A percentile compares a stretch with the other conserved stretches of the same genome.
These are phyloP conservation scores for Cosmorhoe ocellata DNA, from an alignment of 2,888 invertebrate genomes.

Conservation along the genomic window DNA sequence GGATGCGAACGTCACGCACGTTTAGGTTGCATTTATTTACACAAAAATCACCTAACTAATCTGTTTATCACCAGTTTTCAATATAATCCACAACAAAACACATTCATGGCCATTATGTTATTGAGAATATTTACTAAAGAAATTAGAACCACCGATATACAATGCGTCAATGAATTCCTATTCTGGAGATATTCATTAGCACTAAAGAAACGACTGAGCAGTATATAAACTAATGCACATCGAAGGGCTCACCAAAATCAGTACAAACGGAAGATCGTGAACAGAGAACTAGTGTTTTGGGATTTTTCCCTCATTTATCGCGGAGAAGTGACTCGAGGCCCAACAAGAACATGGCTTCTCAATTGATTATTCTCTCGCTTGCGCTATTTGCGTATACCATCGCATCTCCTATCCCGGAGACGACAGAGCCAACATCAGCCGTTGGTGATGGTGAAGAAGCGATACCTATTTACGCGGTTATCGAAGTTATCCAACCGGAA, in stretches of 20 bases:
- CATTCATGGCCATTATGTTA: slow-evolving; percentile 74
- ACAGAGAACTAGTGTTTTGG: slow-evolving; percentile 47
- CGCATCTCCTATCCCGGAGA: slow-evolving; percentile 52
- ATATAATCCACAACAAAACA: slow-evolving; percentile 59
- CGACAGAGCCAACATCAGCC: slow-evolving; percentile 43
- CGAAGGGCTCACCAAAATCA: slow-evolving; percentile 37
- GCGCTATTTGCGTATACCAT: slow-evolving; percentile 47
- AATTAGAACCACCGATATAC: slow-evolving; percentile 52
- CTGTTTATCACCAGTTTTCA: slow-evolving; percentile 51
- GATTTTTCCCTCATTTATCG: slow-evolving; percentile 41
- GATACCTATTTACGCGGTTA: slow-evolving; percentile 44
- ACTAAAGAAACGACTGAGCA: slow-evolving; percentile 45
- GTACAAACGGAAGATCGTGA: slow-evolving; percentile 37
- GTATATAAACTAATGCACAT: slow-evolving; percentile 62
- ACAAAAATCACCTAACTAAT: slow-evolving; percentile 43
- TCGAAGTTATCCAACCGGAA: slow-evolving; percentile 57
- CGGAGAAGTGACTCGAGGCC: slow-evolving; percentile 60
- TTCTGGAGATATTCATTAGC: slow-evolving; percentile 69
- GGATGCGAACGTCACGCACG: slow-evolving; percentile 36
- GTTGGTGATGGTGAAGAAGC: slow-evolving; percentile 44
- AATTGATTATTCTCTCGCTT: slow-evolving; percentile 57
- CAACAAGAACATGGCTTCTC: slow-evolving; percentile 59
- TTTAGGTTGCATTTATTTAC: slow-evolving; percentile 27
- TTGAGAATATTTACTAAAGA: slow-evolving; percentile 64
- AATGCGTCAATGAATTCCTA: slow-evolving; percentile 66